A percentile compares a stretch with the other conserved stretches of the same genome.
phyloP scores from a whole-genome alignment of 2,797 vertebrate genomes.

The Gila robusta region DNA sequence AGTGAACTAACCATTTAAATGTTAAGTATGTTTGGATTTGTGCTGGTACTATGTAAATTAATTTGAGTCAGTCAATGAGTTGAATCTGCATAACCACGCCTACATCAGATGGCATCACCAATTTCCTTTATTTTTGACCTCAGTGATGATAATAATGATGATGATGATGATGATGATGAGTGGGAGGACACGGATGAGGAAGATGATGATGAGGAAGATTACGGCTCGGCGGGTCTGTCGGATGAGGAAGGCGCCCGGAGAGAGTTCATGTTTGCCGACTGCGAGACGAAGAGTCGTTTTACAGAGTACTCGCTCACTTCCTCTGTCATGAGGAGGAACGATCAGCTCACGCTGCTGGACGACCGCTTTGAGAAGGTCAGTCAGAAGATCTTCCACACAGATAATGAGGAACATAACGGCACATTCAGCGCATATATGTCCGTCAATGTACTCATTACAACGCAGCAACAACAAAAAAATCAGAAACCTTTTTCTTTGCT shows the following conservation, averaged over 20 bases:
- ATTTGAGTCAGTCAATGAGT: neutral
- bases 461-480: too few relatives aligned
- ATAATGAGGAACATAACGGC: neutral
- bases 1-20: neutral
- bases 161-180: slow-evolving; percentile 81
- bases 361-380: slow-evolving; percentile 94
- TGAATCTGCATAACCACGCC: neutral
- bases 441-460: neutral
- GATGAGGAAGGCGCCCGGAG: slow-evolving; percentile 58
- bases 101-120: neutral
- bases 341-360: slow-evolving; percentile 92
- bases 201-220: slow-evolving; percentile 62
- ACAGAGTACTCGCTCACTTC: slow-evolving; percentile 95
- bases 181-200: slow-evolving; percentile 88
- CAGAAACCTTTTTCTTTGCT: neutral
- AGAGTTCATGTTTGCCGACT: slow-evolving; percentile 87
- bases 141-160: slow-evolving; percentile 72
- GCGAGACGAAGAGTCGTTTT: slow-evolving; percentile 95
- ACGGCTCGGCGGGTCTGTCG: slow-evolving; percentile 82
- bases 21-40: neutral
- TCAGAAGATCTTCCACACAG: slow-evolving; percentile 49
- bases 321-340: slow-evolving; percentile 93
- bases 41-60: neutral
- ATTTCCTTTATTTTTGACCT: neutral
- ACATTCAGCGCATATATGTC: neutral